A percentile compares a stretch with the other conserved stretches of the same genome.
phyloP scores from a whole-genome alignment of 2,888 invertebrate genomes.

The Druceiella hillmani region DNA sequence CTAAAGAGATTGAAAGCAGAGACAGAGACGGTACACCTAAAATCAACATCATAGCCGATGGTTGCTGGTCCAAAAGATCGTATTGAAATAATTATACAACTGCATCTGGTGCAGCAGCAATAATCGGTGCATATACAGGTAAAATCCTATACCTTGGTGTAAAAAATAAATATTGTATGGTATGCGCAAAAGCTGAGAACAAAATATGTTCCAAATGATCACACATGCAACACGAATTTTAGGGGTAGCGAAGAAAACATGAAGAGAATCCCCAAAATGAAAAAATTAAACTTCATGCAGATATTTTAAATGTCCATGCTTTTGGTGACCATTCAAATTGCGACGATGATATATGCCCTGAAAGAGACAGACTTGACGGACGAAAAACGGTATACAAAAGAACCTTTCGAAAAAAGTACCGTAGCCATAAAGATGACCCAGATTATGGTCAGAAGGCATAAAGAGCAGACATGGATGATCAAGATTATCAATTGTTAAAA shows the following conservation, averaged over 20 bases:
- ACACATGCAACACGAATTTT: too few relatives aligned
- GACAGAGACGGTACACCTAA: slow-evolving; percentile 5
- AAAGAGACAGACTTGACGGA: slow-evolving; percentile 7
- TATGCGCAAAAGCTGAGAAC: too few relatives aligned
- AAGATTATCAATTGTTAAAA: too few relatives aligned
- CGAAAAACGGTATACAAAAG: too few relatives aligned
- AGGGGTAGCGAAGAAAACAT: slow-evolving; percentile 3
- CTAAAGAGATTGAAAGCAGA: slow-evolving; percentile 2
- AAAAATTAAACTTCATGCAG: too few relatives aligned
- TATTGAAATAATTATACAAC: slow-evolving; percentile 9
- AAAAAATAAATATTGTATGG: too few relatives aligned
- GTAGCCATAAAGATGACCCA: too few relatives aligned
- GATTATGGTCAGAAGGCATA: too few relatives aligned
- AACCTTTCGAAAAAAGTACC: too few relatives aligned
- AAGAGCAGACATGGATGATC: too few relatives aligned
- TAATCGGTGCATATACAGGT: slow-evolving; percentile 7
- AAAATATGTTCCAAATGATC: too few relatives aligned
- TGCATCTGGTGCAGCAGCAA: slow-evolving; percentile 9
- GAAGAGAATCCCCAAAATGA: slow-evolving; percentile 3
- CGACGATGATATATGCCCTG: slow-evolving; percentile 11
- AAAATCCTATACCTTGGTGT: slow-evolving; percentile 7
- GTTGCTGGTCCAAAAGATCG: slow-evolving; percentile 6
- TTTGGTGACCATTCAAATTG: slow-evolving; percentile 10
- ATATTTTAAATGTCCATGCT: slow-evolving; percentile 9
- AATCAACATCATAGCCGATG: too few relatives aligned